phyloP scores from a whole-genome alignment of 2,113 vertebrate species.

The Zosterops hypoxanthus region DNA sequence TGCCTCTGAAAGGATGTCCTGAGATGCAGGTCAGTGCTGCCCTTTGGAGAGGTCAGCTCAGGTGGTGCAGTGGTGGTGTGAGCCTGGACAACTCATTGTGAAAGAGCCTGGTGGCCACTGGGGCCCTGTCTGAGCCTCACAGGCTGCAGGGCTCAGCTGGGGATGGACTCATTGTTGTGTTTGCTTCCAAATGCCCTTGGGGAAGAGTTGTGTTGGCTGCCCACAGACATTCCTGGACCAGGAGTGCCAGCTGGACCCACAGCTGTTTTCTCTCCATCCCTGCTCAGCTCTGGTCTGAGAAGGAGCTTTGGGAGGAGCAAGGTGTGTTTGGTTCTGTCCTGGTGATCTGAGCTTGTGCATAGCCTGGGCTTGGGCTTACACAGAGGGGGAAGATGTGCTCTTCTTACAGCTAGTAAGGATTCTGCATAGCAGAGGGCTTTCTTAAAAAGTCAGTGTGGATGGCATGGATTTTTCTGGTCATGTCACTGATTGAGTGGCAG shows the following conservation, averaged over 20 bases:
- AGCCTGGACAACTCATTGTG: rapidly evolving
- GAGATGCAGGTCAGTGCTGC: background rate
- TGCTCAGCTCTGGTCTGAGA: background rate
- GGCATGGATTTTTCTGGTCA: background rate
- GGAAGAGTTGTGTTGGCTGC: background rate
- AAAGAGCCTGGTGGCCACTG: background rate
- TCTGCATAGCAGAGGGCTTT: background rate
- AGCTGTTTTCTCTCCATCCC: background rate
- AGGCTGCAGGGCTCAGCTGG: background rate
- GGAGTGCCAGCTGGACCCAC: background rate
- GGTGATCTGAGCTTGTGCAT: background rate
- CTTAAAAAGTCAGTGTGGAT: background rate
- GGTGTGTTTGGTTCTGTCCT: background rate
- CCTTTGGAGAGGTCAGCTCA: rapidly evolving
- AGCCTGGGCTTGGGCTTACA: background rate
- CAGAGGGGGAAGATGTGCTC: background rate
- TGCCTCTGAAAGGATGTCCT: background rate
- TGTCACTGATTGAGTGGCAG: background rate
- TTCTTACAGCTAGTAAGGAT: background rate
- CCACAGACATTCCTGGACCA: background rate
- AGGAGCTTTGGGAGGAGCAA: background rate
- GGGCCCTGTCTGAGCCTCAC: background rate
- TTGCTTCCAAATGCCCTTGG: background rate
- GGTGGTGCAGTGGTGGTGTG: rapidly evolving
- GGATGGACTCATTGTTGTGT: background rate